A percentile compares a stretch with the other conserved stretches of the same genome.
These are phyloP conservation scores for Nudaria mundana DNA, from an alignment of 2,888 invertebrate species.

Conservation along the genomic window DNA sequence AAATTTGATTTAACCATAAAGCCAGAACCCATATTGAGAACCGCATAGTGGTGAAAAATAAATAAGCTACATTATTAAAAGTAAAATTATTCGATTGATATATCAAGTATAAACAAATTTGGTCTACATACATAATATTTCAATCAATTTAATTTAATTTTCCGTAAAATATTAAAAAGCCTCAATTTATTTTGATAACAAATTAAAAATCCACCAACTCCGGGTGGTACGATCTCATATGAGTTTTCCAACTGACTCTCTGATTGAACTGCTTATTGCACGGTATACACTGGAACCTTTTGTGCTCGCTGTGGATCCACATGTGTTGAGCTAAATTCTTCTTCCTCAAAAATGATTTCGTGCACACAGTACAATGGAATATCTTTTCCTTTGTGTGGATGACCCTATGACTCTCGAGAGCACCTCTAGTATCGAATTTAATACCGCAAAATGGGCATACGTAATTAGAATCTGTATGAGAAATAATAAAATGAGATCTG, in stretches of 20 bases:
- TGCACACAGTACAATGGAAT: slow-evolving; percentile 65
- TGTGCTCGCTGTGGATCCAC: slow-evolving; percentile 57
- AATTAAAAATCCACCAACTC: slow-evolving; percentile 44
- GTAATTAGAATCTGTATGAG: slow-evolving; percentile 44
- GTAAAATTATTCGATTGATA: too few relatives aligned
- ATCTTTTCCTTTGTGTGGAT: slow-evolving; percentile 66
- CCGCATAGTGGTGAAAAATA: too few relatives aligned
- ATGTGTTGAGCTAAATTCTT: slow-evolving; percentile 52
- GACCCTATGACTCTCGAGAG: slow-evolving; percentile 60
- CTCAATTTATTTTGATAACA: too few relatives aligned
- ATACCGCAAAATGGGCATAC: slow-evolving; percentile 47
- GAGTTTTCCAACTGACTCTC: slow-evolving; percentile 47
- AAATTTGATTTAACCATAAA: too few relatives aligned
- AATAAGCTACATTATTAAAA: too few relatives aligned
- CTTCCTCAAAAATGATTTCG: slow-evolving; percentile 55
- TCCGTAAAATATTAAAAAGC: too few relatives aligned
- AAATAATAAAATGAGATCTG: slow-evolving; percentile 45
- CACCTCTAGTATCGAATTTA: slow-evolving; percentile 47
- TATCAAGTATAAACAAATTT: too few relatives aligned
- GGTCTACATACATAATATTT: too few relatives aligned
- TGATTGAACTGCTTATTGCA: slow-evolving; percentile 51
- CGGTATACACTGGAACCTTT: slow-evolving; percentile 45
- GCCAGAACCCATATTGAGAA: too few relatives aligned
- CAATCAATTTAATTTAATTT: too few relatives aligned
- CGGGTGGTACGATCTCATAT: slow-evolving; percentile 57